Conservation (phyloP, 2,888 invertebrate genomes). For the Craniophora ligustri region DNA sequence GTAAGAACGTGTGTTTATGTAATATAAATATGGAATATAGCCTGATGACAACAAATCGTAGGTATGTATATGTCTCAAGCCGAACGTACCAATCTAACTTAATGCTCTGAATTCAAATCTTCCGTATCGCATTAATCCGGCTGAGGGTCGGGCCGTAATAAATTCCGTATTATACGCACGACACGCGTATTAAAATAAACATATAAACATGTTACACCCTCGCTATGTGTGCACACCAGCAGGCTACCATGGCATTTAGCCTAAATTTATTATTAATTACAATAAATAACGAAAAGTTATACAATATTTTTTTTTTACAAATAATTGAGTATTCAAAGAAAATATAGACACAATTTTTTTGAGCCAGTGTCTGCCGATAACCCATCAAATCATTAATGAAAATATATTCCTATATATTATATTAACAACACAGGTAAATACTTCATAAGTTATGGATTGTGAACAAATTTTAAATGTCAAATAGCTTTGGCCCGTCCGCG, state of each 20-base stretch:
- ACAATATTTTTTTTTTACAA: background rate
- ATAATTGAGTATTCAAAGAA: background rate
- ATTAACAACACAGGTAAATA: background rate
- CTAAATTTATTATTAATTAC: background rate
- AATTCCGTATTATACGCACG: slow-evolving; percentile 89
- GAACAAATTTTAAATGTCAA: too few species aligned
- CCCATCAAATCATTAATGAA: too few species aligned
- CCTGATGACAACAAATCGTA: background rate
- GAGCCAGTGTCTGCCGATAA: too few species aligned
- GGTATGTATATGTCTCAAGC: slow-evolving; percentile 36
- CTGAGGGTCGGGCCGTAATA: slow-evolving; percentile 85
- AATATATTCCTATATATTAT: too few species aligned
- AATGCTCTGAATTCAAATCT: slow-evolving; percentile 87
- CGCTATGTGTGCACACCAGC: slow-evolving; percentile 66
- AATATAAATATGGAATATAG: background rate
- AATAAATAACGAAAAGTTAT: background rate
- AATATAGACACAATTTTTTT: background rate
- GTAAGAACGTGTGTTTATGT: background rate
- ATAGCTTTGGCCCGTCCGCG: too few species aligned
- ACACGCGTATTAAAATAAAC: slow-evolving; percentile 89
- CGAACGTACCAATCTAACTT: slow-evolving; percentile 84
- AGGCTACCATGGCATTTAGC: slow-evolving; percentile 51
- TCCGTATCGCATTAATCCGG: slow-evolving; percentile 88
- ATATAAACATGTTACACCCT: slow-evolving; percentile 88
- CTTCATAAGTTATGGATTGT: background rate